Conservation (phyloP, 1,140 invertebrate genomes). For the Monomorium pharaonis region DNA sequence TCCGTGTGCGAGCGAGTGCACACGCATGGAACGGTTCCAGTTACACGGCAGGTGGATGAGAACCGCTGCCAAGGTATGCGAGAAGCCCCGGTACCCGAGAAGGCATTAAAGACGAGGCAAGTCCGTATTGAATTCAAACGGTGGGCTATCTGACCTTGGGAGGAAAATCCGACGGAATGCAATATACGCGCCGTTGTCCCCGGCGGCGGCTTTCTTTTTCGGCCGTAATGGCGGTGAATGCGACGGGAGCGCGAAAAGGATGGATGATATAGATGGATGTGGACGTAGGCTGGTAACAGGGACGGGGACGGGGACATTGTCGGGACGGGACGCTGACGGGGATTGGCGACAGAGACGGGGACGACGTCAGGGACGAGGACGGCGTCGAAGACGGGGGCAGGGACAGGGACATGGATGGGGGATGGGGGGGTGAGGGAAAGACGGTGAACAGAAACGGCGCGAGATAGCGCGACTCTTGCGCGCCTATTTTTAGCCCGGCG, state of each 20-base stretch:
- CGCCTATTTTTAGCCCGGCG: constrained; percentile 80
- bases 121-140: constrained; percentile 50
- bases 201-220: constrained; percentile 18
- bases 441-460: constrained; percentile 65
- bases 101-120: constrained; percentile 54
- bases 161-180: constrained; percentile 44
- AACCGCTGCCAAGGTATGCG: constrained; percentile 69
- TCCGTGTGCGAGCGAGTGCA: not conserved
- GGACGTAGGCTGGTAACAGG: not conserved
- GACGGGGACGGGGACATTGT: constrained; percentile 19
- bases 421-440: too few relatives aligned
- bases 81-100: constrained; percentile 47
- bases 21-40: not conserved
- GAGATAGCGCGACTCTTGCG: constrained; percentile 71
- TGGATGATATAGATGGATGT: not conserved
- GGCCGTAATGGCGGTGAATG: not conserved
- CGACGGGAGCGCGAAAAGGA: constrained; percentile 22
- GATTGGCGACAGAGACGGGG: too few relatives aligned
- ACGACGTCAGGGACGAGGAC: too few relatives aligned
- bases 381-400: constrained; percentile 30
- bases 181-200: not conserved
- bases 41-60: constrained; percentile 48
- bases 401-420: constrained; percentile 18
- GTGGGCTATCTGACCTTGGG: constrained; percentile 52
- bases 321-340: constrained; percentile 14